These are phyloP conservation scores for Steinernema khuongi DNA, from an alignment of 1,140 invertebrate species.

Conservation along the genomic window DNA sequence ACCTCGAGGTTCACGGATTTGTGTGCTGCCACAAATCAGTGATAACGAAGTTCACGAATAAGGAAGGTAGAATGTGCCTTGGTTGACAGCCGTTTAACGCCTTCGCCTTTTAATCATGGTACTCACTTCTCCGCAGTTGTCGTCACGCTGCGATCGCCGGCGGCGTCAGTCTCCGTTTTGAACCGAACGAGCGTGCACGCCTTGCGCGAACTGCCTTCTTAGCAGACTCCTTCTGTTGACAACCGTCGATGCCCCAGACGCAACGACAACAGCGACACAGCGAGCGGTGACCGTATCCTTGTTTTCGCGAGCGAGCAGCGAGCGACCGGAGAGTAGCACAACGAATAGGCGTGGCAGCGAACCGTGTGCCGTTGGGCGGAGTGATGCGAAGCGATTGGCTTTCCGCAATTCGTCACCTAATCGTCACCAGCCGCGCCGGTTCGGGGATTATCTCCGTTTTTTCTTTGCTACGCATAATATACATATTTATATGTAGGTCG, in stretches of 20 bases:
- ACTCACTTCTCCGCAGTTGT: not conserved
- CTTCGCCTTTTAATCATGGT: not conserved
- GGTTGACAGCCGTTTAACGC: constrained; percentile 7
- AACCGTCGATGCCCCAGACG: not conserved
- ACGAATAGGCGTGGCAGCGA: constrained; percentile 14
- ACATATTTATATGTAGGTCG: constrained; percentile 15
- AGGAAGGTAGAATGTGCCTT: not conserved
- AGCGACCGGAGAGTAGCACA: not conserved
- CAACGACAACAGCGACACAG: not conserved
- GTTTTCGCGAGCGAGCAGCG: constrained; percentile 1
- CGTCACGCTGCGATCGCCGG: constrained; percentile 7
- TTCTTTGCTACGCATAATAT: constrained; percentile 17
- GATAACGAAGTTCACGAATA: not conserved
- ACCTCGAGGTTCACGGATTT: no score
- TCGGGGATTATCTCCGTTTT: constrained; percentile 16
- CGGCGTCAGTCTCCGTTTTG: not conserved
- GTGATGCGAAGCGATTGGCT: constrained; percentile 14
- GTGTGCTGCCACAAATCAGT: no score
- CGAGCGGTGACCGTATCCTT: constrained; percentile 14
- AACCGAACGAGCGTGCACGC: not conserved
- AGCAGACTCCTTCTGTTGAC: not conserved
- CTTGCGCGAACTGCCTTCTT: not conserved
- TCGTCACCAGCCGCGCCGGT: constrained; percentile 12
- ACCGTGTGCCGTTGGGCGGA: constrained; percentile 11
- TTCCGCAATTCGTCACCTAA: constrained; percentile 16